Percentiles rank a stretch among this genome's conserved stretches.
These are phyloP conservation scores for Otus sunia DNA, from an alignment of 2,113 vertebrate genomes.

Conservation along the genomic window DNA sequence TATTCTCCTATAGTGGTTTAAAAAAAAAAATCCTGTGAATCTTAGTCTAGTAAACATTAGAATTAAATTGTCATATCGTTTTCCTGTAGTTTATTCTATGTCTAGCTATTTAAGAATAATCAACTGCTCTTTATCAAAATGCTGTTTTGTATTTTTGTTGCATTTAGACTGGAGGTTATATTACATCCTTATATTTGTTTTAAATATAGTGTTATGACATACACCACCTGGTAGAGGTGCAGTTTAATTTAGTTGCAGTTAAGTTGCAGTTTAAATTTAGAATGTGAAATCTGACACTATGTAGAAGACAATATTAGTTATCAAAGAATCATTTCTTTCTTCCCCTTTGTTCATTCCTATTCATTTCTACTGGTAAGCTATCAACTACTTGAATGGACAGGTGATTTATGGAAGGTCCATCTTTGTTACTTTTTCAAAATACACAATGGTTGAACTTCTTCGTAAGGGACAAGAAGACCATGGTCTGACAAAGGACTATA, in stretches of 20 bases:
- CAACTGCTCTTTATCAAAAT: not conserved
- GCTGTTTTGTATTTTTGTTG: not conserved
- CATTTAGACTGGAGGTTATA: not conserved
- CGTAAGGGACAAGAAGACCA: conserved; percentile 77
- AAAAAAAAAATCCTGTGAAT: not conserved
- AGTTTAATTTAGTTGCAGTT: too few species aligned
- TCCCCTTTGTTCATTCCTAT: not conserved
- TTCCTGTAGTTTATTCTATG: not conserved
- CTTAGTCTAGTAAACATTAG: not conserved
- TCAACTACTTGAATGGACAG: conserved; percentile 83
- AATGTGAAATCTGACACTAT: not conserved
- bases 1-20: not conserved
- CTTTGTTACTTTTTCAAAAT: conserved; percentile 78
- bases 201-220: not conserved
- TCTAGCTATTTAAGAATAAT: not conserved
- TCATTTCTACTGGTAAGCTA: conserved; percentile 67
- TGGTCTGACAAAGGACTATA: conserved; percentile 84
- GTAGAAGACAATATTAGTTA: not conserved
- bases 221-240: not conserved
- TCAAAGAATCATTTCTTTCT: not conserved
- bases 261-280: not conserved
- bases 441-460: conserved; percentile 81
- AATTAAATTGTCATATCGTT: not conserved
- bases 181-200: not conserved
- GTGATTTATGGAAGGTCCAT: conserved; percentile 82